Evolutionary conservation across 2,888 invertebrate genomes (phyloP).

Genomic region (Limenitis camilla): DNA sequence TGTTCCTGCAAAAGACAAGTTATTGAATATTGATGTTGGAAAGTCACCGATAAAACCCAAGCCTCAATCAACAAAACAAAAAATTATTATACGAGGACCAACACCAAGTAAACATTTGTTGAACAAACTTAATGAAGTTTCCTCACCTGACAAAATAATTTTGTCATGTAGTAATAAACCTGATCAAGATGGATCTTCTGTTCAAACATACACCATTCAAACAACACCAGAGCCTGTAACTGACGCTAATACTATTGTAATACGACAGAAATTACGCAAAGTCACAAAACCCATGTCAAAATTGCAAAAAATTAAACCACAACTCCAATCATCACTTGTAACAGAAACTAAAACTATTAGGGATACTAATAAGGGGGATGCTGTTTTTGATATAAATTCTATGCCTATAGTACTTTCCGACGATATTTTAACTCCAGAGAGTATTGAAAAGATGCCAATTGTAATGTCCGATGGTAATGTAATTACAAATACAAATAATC

Average conservation of each 20-base stretch:
- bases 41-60: constrained; percentile 50
- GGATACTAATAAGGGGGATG: constrained; percentile 45
- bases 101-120: constrained; percentile 47
- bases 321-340: constrained; percentile 40
- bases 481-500: constrained; percentile 42
- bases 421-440: constrained; percentile 79
- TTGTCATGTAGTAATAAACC: constrained; percentile 50
- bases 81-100: constrained; percentile 64
- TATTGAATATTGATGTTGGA: constrained; percentile 62
- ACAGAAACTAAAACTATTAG: constrained; percentile 35
- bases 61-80: constrained; percentile 52
- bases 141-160: constrained; percentile 60
- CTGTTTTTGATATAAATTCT: constrained; percentile 81
- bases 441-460: constrained; percentile 80
- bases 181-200: constrained; percentile 48
- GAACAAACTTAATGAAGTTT: constrained; percentile 49
- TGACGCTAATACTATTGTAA: constrained; percentile 55
- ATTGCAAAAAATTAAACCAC: constrained; percentile 53
- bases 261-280: constrained; percentile 60
- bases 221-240: constrained; percentile 45
- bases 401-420: constrained; percentile 85
- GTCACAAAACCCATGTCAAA: constrained; percentile 49
- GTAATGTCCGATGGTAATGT: constrained; percentile 69
- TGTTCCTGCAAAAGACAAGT: constrained; percentile 58
- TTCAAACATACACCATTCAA: constrained; percentile 65